Evolutionary conservation across 2,113 vertebrate species (phyloP).

Genomic region (Eulemur rufifrons): DNA sequence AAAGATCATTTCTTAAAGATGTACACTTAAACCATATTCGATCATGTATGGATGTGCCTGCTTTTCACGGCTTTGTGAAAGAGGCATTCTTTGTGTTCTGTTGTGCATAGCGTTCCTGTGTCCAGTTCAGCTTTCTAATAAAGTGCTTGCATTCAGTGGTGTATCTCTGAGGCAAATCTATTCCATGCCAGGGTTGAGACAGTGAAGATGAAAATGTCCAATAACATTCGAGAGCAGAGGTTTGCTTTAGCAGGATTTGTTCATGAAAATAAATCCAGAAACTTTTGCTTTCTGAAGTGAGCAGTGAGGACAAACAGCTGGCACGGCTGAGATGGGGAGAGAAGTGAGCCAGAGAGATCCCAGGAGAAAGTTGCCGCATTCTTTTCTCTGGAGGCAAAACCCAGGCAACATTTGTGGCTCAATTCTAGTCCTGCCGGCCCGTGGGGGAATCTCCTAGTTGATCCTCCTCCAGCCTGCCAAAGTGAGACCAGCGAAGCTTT

Average conservation of each 20-base stretch:
- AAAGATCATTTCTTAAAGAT: neutral
- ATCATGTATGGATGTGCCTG: neutral
- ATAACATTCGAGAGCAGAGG: neutral
- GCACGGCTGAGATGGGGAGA: neutral
- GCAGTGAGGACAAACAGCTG: neutral
- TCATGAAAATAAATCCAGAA: conserved; percentile 39
- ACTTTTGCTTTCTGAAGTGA: neutral
- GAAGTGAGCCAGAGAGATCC: neutral
- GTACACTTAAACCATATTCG: neutral
- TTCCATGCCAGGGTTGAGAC: neutral
- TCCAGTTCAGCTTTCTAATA: conserved; percentile 34
- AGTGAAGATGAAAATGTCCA: neutral
- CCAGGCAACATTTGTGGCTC: neutral
- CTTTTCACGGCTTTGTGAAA: neutral
- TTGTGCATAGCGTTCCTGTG: neutral
- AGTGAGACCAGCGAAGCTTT: neutral
- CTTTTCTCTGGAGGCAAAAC: neutral
- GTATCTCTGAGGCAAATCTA: neutral
- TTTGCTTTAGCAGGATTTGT: conserved; percentile 11
- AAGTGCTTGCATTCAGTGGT: neutral
- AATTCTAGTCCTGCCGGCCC: neutral
- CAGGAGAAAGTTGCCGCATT: neutral
- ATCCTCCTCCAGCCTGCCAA: neutral
- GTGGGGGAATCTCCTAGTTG: neutral
- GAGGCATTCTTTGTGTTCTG: neutral